Evolutionary conservation across 1,140 invertebrate genomes (phyloP).

Genomic region (Saccostrea cuccullata): DNA sequence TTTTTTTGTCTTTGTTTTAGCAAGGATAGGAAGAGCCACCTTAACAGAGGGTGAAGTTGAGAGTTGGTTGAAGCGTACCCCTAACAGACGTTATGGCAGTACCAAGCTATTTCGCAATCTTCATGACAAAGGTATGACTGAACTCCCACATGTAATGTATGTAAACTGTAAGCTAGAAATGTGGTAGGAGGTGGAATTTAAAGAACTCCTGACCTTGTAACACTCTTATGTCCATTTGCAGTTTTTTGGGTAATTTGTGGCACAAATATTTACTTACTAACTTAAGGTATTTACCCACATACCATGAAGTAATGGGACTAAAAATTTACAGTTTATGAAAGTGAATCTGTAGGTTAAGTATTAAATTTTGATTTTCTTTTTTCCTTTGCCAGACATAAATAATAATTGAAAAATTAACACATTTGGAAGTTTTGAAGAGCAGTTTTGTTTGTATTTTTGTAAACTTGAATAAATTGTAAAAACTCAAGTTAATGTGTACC

Average conservation of each 20-base stretch:
- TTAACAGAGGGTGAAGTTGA: slow-evolving; percentile 89
- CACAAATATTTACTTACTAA: slow-evolving; percentile 8
- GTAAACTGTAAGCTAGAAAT: background rate
- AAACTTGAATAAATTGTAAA: background rate
- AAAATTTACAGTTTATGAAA: too few species aligned
- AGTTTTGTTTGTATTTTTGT: background rate
- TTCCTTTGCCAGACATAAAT: too few species aligned
- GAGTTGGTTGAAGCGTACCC: slow-evolving; percentile 88
- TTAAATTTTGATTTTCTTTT: too few species aligned
- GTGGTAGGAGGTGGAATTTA: background rate
- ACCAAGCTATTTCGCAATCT: slow-evolving; percentile 91
- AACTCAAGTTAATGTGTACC: background rate
- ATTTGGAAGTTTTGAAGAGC: background rate
- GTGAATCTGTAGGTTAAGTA: too few species aligned
- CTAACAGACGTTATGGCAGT: slow-evolving; percentile 88
- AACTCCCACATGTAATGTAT: background rate
- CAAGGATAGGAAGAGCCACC: slow-evolving; percentile 90
- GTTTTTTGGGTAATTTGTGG: background rate
- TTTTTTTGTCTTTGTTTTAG: slow-evolving; percentile 80
- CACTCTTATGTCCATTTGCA: background rate
- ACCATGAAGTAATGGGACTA: background rate
- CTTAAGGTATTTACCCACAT: background rate
- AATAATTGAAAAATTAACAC: background rate
- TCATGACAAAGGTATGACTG: slow-evolving; percentile 88
- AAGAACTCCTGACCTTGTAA: background rate